Base-by-base conservation (phyloP, 2,888 invertebrate genomes). In the Masnerella sp. region DNA sequence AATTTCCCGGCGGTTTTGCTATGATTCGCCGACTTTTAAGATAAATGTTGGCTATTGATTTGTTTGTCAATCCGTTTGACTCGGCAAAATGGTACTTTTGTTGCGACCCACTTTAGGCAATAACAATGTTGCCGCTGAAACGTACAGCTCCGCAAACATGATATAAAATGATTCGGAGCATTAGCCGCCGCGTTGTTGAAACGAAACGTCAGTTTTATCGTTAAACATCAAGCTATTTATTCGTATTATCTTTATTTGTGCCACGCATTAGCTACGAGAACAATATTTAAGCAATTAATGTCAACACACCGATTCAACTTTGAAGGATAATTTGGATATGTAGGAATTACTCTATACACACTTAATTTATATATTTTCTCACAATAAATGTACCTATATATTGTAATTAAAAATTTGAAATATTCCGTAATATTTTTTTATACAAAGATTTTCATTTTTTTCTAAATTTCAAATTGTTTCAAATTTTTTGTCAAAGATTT, bases 21-120 rank as follows among this genome's bases (percentile, higher is more conserved):
- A 8, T n/a, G 32, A 32, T 32, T 32, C 32, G n/a, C 32, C 8
- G 32, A 32, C 25, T 5, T 4, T 25, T 25, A 7, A 25, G 25
- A 25, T 25, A 25, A 25, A 25, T n/a, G n/a, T n/a, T n/a, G n/a
- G n/a, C n/a, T 43, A 43, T 43, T 43, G 25, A 43, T 43, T 43
- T 11, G 22, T 18, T 42, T 42, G 42, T 42, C 42, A 42, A 20
- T 42, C 20, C 17, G 42, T 42, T 20, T 18, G 42, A 20, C 42
- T 20, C 42, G 42, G 22, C 5, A 28, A 45, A 25, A 45, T 45
- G 25, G 45, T 45, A 45, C 28, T 45, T 45, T 45, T 28, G 25
- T n/a, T 45, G 15, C 15, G 45, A 45, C 28, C 25, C 28, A 45
- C 28, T 28, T 45, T 45, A n/a, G 4, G 14, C 9, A 18, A 17